Evolutionary conservation across 2,797 vertebrate species (phyloP).

Genomic region (Tokudaia tokunoshimensis): DNA sequence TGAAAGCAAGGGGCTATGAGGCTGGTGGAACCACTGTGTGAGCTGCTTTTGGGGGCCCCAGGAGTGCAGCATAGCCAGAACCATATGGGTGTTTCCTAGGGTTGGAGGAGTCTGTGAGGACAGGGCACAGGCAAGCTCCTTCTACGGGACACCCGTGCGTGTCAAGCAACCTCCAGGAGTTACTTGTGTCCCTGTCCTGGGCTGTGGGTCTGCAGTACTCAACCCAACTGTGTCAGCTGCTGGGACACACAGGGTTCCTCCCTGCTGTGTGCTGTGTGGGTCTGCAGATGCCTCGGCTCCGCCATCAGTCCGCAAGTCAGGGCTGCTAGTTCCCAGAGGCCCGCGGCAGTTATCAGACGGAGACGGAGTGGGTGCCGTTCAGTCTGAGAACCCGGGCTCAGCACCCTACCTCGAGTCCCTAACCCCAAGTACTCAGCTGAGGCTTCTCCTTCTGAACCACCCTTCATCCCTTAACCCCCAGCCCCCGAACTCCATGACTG

Average conservation of each 20-base stretch:
- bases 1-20: accelerated
- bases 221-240: not conserved
- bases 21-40: too few species aligned
- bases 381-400: not conserved
- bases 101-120: too few species aligned
- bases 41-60: not conserved
- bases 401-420: not conserved
- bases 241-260: not conserved
- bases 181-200: not conserved
- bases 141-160: not conserved
- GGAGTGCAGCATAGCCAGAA: not conserved
- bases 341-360: not conserved
- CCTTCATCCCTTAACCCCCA: not conserved
- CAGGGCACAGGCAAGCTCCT: too few species aligned
- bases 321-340: not conserved
- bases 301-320: too few species aligned
- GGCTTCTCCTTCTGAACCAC: not conserved
- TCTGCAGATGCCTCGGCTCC: not conserved
- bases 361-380: not conserved
- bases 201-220: not conserved
- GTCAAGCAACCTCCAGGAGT: not conserved
- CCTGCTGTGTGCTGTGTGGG: not conserved
- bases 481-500: not conserved
- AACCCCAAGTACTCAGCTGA: not conserved
- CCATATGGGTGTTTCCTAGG: accelerated